Conservation (phyloP, 2,113 vertebrate genomes). For the Entelurus aequoreus region DNA sequence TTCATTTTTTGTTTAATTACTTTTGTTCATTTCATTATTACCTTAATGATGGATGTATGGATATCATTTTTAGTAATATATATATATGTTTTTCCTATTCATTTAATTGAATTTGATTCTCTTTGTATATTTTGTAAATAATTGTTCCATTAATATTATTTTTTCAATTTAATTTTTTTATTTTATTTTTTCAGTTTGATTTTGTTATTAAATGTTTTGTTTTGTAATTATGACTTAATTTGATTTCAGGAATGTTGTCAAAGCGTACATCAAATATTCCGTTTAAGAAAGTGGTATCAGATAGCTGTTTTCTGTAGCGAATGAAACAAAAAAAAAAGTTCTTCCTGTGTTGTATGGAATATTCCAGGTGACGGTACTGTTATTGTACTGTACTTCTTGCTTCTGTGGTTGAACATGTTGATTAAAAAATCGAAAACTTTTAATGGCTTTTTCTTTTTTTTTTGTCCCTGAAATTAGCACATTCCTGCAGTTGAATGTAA, state of each 20-base stretch:
- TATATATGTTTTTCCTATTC: too few relatives aligned
- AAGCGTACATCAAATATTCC: conserved; percentile 1
- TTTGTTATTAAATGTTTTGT: conserved; percentile 5
- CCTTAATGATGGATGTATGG: background rate
- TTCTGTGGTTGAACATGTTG: conserved; percentile 56
- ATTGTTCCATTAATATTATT: too few relatives aligned
- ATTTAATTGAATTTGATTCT: too few relatives aligned
- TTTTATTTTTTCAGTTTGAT: conserved; percentile 44
- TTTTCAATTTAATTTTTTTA: background rate
- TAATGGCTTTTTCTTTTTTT: conserved; percentile 21
- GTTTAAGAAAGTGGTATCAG: conserved; percentile 20
- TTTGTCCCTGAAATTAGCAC: background rate
- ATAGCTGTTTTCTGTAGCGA: too few relatives aligned
- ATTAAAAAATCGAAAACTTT: conserved; percentile 51
- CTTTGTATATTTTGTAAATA: too few relatives aligned
- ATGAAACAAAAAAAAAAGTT: background rate
- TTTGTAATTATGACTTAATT: too few relatives aligned
- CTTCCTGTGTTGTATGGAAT: conserved; percentile 26
- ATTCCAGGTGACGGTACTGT: conserved; percentile 35
- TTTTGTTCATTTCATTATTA: conserved; percentile 37
- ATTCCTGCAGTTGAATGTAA: conserved; percentile 1
- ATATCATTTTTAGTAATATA: too few relatives aligned
- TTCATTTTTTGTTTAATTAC: background rate
- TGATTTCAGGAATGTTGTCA: background rate
- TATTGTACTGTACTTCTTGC: conserved; percentile 44